These are phyloP conservation scores for Tineola bisselliella DNA, from an alignment of 2,888 invertebrate species.

Conservation along the genomic window DNA sequence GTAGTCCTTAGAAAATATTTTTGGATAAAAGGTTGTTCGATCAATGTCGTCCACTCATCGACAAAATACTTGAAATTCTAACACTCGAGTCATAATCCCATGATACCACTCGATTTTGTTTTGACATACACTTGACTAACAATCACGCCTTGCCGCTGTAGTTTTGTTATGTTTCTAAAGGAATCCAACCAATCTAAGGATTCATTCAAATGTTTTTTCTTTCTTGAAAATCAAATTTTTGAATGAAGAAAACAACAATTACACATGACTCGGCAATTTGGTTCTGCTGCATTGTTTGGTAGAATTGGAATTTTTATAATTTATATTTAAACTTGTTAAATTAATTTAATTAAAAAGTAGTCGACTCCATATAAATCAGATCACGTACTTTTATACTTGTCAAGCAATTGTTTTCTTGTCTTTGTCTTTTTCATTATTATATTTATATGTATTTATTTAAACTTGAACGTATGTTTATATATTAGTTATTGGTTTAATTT, in stretches of 20 bases:
- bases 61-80: conserved; percentile 7
- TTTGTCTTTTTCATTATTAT: no score
- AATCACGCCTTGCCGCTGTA: conserved; percentile 20
- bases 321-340: no score
- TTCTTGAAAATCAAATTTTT: conserved; percentile 20
- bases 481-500: no score
- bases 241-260: conserved; percentile 41
- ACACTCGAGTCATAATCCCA: conserved; percentile 32
- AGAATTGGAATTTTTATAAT: conserved; percentile 1
- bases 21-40: background rate
- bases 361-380: no score
- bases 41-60: conserved; percentile 6
- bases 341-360: no score
- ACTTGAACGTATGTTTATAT: no score
- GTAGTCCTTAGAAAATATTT: background rate
- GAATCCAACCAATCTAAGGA: conserved; percentile 31
- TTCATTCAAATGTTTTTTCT: conserved; percentile 39
- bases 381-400: no score
- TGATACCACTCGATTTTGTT: conserved; percentile 63
- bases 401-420: no score
- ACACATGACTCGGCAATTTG: conserved; percentile 35
- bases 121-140: conserved; percentile 41
- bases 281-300: background rate
- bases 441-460: no score
- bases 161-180: conserved; percentile 19